Evolutionary conservation across 1,140 invertebrate species (phyloP).

Genomic region (Pseudomyrmex cubaensis): DNA sequence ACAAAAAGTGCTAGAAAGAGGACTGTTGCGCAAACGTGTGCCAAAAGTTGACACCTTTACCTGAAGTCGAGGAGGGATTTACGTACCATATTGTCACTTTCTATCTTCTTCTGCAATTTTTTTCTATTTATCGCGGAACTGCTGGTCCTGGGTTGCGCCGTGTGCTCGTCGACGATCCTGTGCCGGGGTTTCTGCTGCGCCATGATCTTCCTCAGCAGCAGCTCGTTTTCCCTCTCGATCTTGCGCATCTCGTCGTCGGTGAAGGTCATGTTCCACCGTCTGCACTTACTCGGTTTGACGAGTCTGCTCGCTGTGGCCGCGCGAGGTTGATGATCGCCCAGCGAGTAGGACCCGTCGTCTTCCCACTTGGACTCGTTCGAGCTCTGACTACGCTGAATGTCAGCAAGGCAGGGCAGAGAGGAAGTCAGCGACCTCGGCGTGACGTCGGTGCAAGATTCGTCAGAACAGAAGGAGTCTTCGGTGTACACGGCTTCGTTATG

Average conservation of each 20-base stretch:
- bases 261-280: conserved; percentile 84
- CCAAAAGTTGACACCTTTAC: not conserved
- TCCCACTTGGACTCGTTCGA: not conserved
- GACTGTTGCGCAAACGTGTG: too few species aligned
- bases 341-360: not conserved
- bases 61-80: not conserved
- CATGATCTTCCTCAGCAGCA: conserved; percentile 83
- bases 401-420: not conserved
- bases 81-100: conserved; percentile 80
- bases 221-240: conserved; percentile 84
- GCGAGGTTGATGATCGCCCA: conserved; percentile 4
- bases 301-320: not conserved
- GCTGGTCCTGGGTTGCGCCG: conserved; percentile 59
- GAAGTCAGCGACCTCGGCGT: conserved; percentile 59
- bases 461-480: conserved; percentile 76
- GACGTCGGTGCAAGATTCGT: conserved; percentile 67
- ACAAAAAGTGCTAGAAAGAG: not conserved
- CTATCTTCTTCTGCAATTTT: conserved; percentile 78
- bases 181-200: conserved; percentile 74
- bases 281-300: conserved; percentile 13
- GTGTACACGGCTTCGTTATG: conserved; percentile 74
- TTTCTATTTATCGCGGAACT: conserved; percentile 81
- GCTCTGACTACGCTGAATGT: not conserved
- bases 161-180: conserved; percentile 47
- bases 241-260: conserved; percentile 82